Evolutionary conservation across 2,888 invertebrate genomes (phyloP).

Genomic region (Sarcophaga carnaria): DNA sequence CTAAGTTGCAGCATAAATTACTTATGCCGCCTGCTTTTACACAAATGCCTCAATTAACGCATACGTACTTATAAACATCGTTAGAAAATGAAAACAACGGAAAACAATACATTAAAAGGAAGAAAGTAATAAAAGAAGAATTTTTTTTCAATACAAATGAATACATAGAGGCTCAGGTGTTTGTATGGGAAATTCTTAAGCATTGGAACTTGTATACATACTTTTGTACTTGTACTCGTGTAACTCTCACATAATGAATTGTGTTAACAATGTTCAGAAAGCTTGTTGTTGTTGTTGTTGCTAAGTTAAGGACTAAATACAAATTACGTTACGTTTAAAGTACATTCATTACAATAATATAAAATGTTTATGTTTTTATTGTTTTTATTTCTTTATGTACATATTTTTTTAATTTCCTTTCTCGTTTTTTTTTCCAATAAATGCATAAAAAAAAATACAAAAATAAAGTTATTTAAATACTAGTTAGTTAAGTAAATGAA

Average conservation of each 20-base stretch:
- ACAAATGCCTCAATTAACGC: neutral
- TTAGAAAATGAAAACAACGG: no score
- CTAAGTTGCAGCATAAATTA: conserved; percentile 36
- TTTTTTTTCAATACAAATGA: no score
- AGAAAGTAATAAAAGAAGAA: no score
- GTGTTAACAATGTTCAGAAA: conserved; percentile 8
- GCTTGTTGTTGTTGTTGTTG: conserved; percentile 9
- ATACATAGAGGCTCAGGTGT: neutral
- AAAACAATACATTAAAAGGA: no score
- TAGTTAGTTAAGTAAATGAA: conserved; percentile 4
- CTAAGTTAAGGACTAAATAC: conserved; percentile 14
- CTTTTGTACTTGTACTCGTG: neutral
- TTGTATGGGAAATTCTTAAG: neutral
- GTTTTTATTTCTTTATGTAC: no score
- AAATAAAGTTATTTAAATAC: conserved; percentile 19
- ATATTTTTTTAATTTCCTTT: neutral
- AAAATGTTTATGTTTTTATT: neutral
- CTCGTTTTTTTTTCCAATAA: conserved; percentile 2
- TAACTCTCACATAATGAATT: neutral
- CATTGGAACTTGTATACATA: neutral
- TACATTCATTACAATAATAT: conserved; percentile 3
- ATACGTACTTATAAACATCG: neutral
- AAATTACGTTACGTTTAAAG: conserved; percentile 4
- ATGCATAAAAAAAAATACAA: neutral
- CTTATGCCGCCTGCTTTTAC: neutral